A percentile compares a stretch with the other conserved stretches of the same genome.
Evolutionary conservation across 2,797 vertebrate genomes (phyloP).

Genomic region (Sebastes steindachneri): DNA sequence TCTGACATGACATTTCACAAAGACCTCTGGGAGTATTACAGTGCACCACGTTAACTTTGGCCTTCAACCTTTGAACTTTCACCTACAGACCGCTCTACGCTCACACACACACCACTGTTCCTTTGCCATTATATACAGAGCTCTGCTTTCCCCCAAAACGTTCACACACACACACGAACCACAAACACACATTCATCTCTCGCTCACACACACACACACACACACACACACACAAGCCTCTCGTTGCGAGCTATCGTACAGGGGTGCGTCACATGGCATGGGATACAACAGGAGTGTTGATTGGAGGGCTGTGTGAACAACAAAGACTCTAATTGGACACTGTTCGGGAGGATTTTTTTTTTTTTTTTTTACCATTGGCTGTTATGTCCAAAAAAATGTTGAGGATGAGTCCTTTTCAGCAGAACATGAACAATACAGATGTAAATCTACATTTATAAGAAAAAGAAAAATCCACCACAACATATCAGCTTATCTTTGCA

Average conservation of each 20-base stretch:
- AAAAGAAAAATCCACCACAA: slow-evolving; percentile 80
- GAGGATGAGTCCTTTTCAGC: slow-evolving; percentile 62
- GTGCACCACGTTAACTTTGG: slow-evolving; percentile 83
- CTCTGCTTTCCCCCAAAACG: slow-evolving; percentile 55
- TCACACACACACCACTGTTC: slow-evolving; percentile 27
- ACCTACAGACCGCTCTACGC: slow-evolving; percentile 43
- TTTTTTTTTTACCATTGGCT: slow-evolving; percentile 28
- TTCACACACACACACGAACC: slow-evolving; percentile 11
- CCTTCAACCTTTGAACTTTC: slow-evolving; percentile 73
- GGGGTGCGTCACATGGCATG: slow-evolving; percentile 62
- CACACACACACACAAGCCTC: slow-evolving; percentile 36
- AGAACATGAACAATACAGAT: slow-evolving; percentile 74
- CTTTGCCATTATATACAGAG: slow-evolving; percentile 66
- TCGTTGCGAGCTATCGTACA: slow-evolving; percentile 40
- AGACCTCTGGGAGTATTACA: slow-evolving; percentile 80
- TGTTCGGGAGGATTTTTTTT: slow-evolving; percentile 36
- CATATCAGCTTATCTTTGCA: slow-evolving; percentile 85
- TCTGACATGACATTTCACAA: slow-evolving; percentile 82
- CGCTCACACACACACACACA: slow-evolving; percentile 18
- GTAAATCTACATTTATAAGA: slow-evolving; percentile 78
- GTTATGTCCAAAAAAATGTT: slow-evolving; percentile 42
- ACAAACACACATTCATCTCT: slow-evolving; percentile 27
- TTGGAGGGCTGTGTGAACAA: slow-evolving; percentile 52
- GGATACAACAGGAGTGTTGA: slow-evolving; percentile 54
- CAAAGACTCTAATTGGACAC: slow-evolving; percentile 52